A percentile compares a stretch with the other conserved stretches of the same genome.
These are phyloP conservation scores for Capitella teleta DNA, from an alignment of 1,140 invertebrate genomes.

Conservation along the genomic window DNA sequence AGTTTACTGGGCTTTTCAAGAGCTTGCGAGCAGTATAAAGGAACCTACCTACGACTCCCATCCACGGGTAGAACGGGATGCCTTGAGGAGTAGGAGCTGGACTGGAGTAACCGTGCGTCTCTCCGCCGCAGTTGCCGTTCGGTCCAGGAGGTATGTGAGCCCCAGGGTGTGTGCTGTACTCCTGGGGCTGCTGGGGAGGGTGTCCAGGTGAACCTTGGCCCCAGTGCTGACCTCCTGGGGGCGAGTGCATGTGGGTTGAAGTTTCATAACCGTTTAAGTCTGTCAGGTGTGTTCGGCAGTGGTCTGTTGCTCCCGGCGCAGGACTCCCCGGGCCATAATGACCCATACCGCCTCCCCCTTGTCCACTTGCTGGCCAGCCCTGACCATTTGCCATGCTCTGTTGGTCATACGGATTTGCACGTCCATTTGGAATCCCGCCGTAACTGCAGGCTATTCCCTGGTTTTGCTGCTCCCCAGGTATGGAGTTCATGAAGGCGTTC, in stretches of 20 bases:
- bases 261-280: not conserved
- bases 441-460: too few relatives aligned
- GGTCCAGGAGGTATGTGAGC: not conserved
- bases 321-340: too few relatives aligned
- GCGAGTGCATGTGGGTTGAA: not conserved
- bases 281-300: not conserved
- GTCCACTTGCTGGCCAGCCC: not conserved
- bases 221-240: not conserved
- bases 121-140: not conserved
- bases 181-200: not conserved
- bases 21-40: too few relatives aligned
- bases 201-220: not conserved
- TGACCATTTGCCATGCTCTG: not conserved
- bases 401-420: not conserved
- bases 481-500: slow-evolving; percentile 1
- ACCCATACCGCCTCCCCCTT: too few relatives aligned
- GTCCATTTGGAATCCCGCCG: not conserved
- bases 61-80: slow-evolving; percentile 13
- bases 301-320: not conserved
- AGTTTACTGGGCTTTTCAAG: too few relatives aligned
- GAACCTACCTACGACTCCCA: slow-evolving; percentile 12
- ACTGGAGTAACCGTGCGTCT: not conserved
- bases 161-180: not conserved
- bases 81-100: not conserved
- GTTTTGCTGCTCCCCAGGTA: not conserved